These are phyloP conservation scores for Tetraodon nigroviridis DNA, from an alignment of 2,113 vertebrate genomes.

Conservation along the genomic window DNA sequence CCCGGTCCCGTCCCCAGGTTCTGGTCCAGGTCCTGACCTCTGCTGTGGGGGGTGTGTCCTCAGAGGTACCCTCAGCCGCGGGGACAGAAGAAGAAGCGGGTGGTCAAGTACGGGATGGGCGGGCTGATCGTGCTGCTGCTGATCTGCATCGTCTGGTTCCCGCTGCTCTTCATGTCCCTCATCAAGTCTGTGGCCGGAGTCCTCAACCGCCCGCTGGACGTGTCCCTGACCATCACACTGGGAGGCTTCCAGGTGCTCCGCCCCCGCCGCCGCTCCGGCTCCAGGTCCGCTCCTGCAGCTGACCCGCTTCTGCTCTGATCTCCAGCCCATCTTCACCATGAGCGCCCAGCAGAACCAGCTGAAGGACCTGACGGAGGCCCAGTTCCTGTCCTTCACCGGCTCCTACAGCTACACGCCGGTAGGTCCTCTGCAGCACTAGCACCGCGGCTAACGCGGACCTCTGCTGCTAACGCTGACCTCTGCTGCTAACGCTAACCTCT, in stretches of 20 bases:
- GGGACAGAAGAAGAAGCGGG: conserved; percentile 46
- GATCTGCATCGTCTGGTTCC: conserved; percentile 57
- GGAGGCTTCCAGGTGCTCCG: conserved; percentile 51
- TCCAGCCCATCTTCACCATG: conserved; percentile 54
- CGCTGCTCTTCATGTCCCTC: conserved; percentile 54
- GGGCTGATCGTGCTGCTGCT: conserved; percentile 49
- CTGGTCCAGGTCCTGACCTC: background rate
- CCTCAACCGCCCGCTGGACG: conserved; percentile 39
- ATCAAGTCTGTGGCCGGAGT: conserved; percentile 51
- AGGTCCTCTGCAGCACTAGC: background rate
- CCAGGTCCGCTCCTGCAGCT: background rate
- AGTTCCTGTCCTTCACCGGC: conserved; percentile 27
- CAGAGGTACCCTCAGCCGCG: conserved; percentile 55
- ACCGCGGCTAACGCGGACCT: background rate
- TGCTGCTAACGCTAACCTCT: too few species aligned
- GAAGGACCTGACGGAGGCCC: conserved; percentile 34
- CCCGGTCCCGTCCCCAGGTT: too few species aligned
- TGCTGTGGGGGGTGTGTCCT: background rate
- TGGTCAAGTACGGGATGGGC: conserved; percentile 57
- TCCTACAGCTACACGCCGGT: conserved; percentile 56
- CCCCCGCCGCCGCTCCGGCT: too few species aligned
- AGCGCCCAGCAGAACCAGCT: conserved; percentile 54
- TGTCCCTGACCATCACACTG: conserved; percentile 49
- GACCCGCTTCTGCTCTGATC: background rate
- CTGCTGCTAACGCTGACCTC: too few species aligned